Conservation (phyloP, 2,888 invertebrate species). For the Mythimna albipuncta region DNA sequence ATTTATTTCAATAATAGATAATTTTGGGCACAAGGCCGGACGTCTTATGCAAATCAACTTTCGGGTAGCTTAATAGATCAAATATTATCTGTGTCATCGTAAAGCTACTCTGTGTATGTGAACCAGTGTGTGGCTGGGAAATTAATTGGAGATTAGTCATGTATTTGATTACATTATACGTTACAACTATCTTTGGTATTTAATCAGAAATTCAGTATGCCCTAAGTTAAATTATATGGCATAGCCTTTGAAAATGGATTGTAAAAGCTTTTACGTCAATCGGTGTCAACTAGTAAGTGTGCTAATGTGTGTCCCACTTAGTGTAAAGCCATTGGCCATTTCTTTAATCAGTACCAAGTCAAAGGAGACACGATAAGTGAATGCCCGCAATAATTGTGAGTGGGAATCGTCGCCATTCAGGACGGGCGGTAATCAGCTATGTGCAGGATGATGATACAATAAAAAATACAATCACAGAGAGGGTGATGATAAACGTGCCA, state of each 20-base stretch:
- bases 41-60: slow-evolving; percentile 59
- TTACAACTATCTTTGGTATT: slow-evolving; percentile 24
- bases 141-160: slow-evolving; percentile 59
- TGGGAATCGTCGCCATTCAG: slow-evolving; percentile 43
- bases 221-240: slow-evolving; percentile 17
- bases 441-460: slow-evolving; percentile 70
- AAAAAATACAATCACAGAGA: slow-evolving; percentile 82
- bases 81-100: slow-evolving; percentile 55
- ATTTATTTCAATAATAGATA: slow-evolving; percentile 61
- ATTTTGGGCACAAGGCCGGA: slow-evolving; percentile 40
- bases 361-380: slow-evolving; percentile 24
- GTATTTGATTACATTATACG: slow-evolving; percentile 32
- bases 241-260: not conserved
- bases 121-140: slow-evolving; percentile 45
- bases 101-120: slow-evolving; percentile 37
- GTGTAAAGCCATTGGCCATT: not conserved
- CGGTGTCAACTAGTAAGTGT: not conserved
- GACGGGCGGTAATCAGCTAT: slow-evolving; percentile 63
- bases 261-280: slow-evolving; percentile 5
- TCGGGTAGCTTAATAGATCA: slow-evolving; percentile 55
- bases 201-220: slow-evolving; percentile 15
- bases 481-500: slow-evolving; percentile 81
- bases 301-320: not conserved
- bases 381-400: slow-evolving; percentile 38
- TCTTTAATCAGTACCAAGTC: slow-evolving; percentile 31